Evolutionary conservation across 2,888 invertebrate genomes (phyloP), one percentile per base, ranked within the genome.

Genomic region (Sarcophaga variegata): DNA sequence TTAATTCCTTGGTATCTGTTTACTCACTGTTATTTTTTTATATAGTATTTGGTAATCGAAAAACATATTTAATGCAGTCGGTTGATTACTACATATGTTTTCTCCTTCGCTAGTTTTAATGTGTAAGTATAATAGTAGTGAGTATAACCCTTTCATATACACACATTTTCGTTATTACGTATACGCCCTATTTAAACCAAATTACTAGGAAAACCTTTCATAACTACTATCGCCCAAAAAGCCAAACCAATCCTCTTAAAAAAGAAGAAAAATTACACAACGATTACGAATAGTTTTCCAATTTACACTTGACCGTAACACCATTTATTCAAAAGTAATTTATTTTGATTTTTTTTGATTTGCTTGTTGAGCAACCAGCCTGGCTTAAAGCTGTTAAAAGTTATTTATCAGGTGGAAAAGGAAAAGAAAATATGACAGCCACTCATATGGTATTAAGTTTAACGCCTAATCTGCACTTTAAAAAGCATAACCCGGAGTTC

Each of bases 301-400:
- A 63, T 71, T 79, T 37, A 71, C 49, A 17, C 54, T 79, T 79
- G 63, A 79, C 64, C 79, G 71, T 71, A 27, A 37, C 27, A 59
- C n/a, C 22, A 77, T 45, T 77, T 49, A 27, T 76, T 76, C 20
- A 20, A 12, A 17, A n/a, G 54, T 8, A 63, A 10, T 62, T 75
- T 62, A 22, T 20, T 11, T n/a, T 3, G 4, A 17, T 17, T 59
- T 67, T 77, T 45, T 27, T 27, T 6, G 0, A 6, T 27, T 37
- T 37, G 6, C 6, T 37, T 37, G 37, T 37, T 37, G 10, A 37
- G 8, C 37, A 37, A 37, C 37, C 37, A 37, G 37, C 8, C 12
- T 10, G 8, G 11, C 4, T 4, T 69, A 49, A 47, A 71, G 11
- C 10, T 49, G 12, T 37, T 69, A 63, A 14, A 62, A 49, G 37